Conservation (phyloP, 2,113 vertebrate species). For the Silurus meridionalis region DNA sequence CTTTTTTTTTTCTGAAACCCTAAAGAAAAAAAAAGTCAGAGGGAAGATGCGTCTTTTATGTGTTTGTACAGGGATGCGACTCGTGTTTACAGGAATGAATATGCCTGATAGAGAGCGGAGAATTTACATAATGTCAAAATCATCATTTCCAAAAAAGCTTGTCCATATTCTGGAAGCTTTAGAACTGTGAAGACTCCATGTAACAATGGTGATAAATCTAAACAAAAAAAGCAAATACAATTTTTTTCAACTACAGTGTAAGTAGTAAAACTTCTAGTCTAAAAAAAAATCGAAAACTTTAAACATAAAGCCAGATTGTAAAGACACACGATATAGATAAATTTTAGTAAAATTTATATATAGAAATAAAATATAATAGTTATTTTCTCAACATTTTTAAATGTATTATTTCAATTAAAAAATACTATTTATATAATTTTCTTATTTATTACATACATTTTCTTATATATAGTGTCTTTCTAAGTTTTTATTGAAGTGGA, state of each 20-base stretch:
- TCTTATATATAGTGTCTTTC: no score
- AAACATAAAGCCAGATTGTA: background rate
- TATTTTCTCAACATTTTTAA: no score
- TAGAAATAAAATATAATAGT: no score
- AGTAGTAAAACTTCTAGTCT: background rate
- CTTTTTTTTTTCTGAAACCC: background rate
- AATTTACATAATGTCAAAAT: slow-evolving; percentile 15
- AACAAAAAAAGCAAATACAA: background rate
- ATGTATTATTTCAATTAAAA: no score
- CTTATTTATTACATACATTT: no score
- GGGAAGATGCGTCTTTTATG: background rate
- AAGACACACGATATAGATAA: background rate
- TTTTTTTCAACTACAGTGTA: background rate
- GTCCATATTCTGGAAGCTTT: background rate
- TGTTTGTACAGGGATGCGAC: background rate
- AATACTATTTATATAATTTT: no score
- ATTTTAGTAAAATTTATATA: no score
- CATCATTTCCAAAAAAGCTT: slow-evolving; percentile 48
- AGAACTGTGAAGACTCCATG: background rate
- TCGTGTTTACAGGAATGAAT: slow-evolving; percentile 23
- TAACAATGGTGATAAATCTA: background rate
- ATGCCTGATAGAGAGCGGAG: background rate
- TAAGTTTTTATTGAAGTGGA: no score
- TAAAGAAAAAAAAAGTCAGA: background rate
- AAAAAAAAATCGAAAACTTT: background rate